Evolutionary conservation across 2,113 vertebrate genomes (phyloP).

Genomic region (Amblyopsis rosae): DNA sequence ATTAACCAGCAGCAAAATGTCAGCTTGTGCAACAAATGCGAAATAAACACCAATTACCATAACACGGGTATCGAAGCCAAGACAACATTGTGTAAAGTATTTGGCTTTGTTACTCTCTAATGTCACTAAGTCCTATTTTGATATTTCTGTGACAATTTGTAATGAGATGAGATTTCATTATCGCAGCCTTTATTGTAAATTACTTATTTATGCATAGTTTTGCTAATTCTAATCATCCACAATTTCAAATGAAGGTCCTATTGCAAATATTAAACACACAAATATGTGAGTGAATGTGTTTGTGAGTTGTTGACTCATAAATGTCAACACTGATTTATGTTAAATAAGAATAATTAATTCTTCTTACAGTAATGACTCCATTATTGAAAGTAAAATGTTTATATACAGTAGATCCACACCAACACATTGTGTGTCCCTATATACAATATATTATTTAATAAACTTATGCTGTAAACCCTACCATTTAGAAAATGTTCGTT

Average conservation of each 20-base stretch:
- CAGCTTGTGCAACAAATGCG: constrained; percentile 31
- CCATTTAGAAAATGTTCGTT: no score
- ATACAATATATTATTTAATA: no score
- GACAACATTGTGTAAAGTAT: not conserved
- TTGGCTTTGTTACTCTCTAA: not conserved
- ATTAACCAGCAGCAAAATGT: constrained; percentile 31
- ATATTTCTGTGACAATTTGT: not conserved
- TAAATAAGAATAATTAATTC: no score
- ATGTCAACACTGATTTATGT: no score
- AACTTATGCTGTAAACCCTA: no score
- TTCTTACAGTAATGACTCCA: no score
- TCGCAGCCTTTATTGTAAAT: not conserved
- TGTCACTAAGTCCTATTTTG: not conserved
- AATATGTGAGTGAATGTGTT: not conserved
- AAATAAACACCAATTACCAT: constrained; percentile 34
- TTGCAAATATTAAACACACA: not conserved
- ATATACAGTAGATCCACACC: no score
- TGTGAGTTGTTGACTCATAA: not conserved
- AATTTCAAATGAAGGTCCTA: not conserved
- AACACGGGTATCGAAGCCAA: not conserved
- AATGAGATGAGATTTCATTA: not conserved
- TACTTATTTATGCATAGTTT: not conserved
- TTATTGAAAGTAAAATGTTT: no score
- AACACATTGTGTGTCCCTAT: no score
- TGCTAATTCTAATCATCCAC: not conserved